Conservation (phyloP, 1,140 invertebrate genomes). For the Tigriopus japonicus region DNA sequence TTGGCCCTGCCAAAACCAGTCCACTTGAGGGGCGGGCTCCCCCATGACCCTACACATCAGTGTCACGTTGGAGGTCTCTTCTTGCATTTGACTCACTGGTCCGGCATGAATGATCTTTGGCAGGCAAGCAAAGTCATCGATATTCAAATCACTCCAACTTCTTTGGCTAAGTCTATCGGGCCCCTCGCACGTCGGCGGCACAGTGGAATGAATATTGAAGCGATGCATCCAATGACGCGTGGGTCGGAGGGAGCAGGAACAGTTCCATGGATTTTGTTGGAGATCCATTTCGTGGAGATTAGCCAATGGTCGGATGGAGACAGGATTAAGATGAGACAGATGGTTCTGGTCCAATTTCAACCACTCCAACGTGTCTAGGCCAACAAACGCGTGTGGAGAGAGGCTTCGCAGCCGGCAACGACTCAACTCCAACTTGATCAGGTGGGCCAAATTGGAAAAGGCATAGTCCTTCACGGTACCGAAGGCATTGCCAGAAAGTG, state of each 20-base stretch:
- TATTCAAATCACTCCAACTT: conserved; percentile 48
- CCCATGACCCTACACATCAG: conserved; percentile 47
- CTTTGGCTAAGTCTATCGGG: conserved; percentile 39
- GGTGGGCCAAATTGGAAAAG: conserved; percentile 41
- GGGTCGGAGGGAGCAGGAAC: conserved; percentile 49
- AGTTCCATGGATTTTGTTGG: conserved; percentile 58
- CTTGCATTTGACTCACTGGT: conserved; percentile 13
- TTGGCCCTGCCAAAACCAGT: conserved; percentile 32
- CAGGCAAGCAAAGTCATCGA: conserved; percentile 58
- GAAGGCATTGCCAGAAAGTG: conserved; percentile 50
- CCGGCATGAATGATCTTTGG: conserved; percentile 27
- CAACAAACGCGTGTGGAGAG: conserved; percentile 45
- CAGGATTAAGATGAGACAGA: conserved; percentile 37
- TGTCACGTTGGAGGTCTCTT: conserved; percentile 36
- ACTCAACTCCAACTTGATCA: conserved; percentile 49
- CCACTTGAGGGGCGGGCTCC: conserved; percentile 41
- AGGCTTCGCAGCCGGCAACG: conserved; percentile 43
- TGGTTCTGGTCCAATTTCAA: conserved; percentile 53
- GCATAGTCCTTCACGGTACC: conserved; percentile 42
- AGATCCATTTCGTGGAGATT: conserved; percentile 51
- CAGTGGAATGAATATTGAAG: conserved; percentile 47
- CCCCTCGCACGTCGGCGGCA: conserved; percentile 42
- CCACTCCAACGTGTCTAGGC: conserved; percentile 48
- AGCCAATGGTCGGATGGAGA: conserved; percentile 40
- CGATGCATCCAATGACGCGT: conserved; percentile 52